Conservation (phyloP, 2,888 invertebrate species). For the Anodontia alba region DNA sequence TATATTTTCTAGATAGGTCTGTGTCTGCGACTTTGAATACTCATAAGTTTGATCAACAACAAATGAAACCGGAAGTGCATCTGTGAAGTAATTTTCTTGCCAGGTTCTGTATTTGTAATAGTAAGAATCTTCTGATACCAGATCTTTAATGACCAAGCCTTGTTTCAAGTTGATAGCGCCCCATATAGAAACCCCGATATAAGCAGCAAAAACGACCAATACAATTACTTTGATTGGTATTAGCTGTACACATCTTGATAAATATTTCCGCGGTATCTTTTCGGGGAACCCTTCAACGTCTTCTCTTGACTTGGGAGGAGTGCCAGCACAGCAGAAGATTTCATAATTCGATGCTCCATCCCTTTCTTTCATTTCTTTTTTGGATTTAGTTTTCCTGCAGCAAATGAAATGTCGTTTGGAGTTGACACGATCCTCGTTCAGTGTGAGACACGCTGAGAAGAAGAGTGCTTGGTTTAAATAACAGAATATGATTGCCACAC, state of each 20-base stretch:
- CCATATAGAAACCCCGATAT: conserved; percentile 67
- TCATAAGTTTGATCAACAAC: conserved; percentile 39
- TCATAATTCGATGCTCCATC: conserved; percentile 2
- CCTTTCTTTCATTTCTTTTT: conserved; percentile 52
- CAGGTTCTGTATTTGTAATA: conserved; percentile 56
- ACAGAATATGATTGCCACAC: conserved; percentile 72
- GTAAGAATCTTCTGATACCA: conserved; percentile 71
- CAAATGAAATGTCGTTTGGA: conserved; percentile 63
- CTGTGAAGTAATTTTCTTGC: conserved; percentile 53
- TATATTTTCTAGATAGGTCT: background rate
- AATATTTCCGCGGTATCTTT: conserved; percentile 55
- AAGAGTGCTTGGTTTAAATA: conserved; percentile 74
- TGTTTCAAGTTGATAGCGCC: conserved; percentile 68
- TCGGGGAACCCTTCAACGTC: conserved; percentile 69
- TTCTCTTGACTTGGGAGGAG: conserved; percentile 43
- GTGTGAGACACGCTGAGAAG: conserved; percentile 67
- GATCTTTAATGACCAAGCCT: conserved; percentile 66
- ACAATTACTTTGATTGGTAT: conserved; percentile 61
- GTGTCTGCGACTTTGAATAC: background rate
- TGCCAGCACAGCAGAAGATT: conserved; percentile 80
- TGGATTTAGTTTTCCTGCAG: conserved; percentile 44
- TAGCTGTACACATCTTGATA: conserved; percentile 59
- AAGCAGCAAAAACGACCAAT: conserved; percentile 62
- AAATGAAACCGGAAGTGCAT: conserved; percentile 59
- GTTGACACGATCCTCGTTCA: conserved; percentile 67